Base-by-base conservation (phyloP, 2,113 vertebrate genomes). In the Crotalus viridis region DNA sequence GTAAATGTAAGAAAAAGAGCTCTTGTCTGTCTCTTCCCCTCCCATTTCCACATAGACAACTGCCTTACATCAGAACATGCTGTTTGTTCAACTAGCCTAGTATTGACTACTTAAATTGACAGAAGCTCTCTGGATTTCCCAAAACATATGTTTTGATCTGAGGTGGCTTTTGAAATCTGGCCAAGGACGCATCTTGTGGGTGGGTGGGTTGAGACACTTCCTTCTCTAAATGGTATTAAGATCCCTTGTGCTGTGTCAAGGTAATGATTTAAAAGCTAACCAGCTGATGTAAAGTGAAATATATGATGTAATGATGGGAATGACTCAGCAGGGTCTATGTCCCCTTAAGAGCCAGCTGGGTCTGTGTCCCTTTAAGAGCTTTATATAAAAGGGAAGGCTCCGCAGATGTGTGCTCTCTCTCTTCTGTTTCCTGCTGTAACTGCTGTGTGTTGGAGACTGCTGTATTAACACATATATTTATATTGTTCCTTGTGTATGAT, bases 21-120 rank as follows among this genome's bases (percentile, higher is more conserved):
- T 26, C 0, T 54, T 88, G 61, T 81, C 21, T 64, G 10, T 26
- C 61, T 69, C 28, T 2, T 0, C 15, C 33, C n/a, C n/a, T 33
- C 61, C 28, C 64, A n/a, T 64, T 64, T n/a, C 28, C 2, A 39
- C 2, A 39, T 26, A 64, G 61, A 13, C 28, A 69, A n/a, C 15
- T 81, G 33, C 7, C 7, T 81, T 81, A 81, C 6, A 81, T 81
- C 69, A 81, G 69, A 81, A 81, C 15, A 9, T 8, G 17, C 17
- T 43, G 17, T 81, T 81, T 81, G 15, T 8, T 81, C 33, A 39
- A 43, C 74, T 21, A 81, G 17, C 6, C 74, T 21, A 39, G 13
- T 39, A 81, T 21, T 81, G 33, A 81, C 17, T 43, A 43, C 33
- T 81, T 81, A 39, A 81, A 21, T 39, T 39, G 17, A 21, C 7